Base-by-base conservation (phyloP, 2,113 vertebrate species). In the Varanus salvator region DNA sequence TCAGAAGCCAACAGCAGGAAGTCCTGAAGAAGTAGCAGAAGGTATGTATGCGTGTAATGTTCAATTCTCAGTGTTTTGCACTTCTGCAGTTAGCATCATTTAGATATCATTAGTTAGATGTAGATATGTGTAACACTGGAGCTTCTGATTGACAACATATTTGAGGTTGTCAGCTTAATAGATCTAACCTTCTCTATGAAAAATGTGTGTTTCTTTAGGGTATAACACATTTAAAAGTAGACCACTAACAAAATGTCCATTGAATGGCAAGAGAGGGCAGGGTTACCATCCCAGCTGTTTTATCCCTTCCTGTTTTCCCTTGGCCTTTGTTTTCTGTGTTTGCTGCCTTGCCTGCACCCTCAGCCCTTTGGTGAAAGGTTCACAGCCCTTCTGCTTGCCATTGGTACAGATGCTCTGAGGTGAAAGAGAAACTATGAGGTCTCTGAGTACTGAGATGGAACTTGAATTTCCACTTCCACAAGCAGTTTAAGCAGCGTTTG, bases 21-120 rank as follows among this genome's bases (percentile, higher is more conserved):
- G 1, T 2, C 4, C 52, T 6, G 4, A 83, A 87, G 12, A 80
- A 15, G 11, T 50, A 1, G 52, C 90, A 1, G 11, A 31, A 52
- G 97, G 97, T 97, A 94, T 94, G 90, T 0, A 72, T 44, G 38
- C 38, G 38, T 69, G 48, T 54, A 78, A 11, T 64, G 3, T 7
- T 25, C 14, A 1, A 1, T 0, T 34, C 38, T 80, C 19, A 68
- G 7, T 66, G n/a, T 78, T 85, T 84, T 69, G 44, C 29, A 52
- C 31, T 3, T 76, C 19, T 34, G 44, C 38, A n/a, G 6, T 52
- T 54, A 12, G 17, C n/a, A 23, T 52, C 9, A 1, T 64, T 52
- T 9, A 50, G 8, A n/a, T 31, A 21, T 48, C 14, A 21, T 44
- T 3, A 44, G 38, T 44, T 44, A 44, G 38, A 44, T 44, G 38